These are phyloP conservation scores for Phasianus colchicus DNA, from an alignment of 2,113 vertebrate genomes.

Conservation along the genomic window DNA sequence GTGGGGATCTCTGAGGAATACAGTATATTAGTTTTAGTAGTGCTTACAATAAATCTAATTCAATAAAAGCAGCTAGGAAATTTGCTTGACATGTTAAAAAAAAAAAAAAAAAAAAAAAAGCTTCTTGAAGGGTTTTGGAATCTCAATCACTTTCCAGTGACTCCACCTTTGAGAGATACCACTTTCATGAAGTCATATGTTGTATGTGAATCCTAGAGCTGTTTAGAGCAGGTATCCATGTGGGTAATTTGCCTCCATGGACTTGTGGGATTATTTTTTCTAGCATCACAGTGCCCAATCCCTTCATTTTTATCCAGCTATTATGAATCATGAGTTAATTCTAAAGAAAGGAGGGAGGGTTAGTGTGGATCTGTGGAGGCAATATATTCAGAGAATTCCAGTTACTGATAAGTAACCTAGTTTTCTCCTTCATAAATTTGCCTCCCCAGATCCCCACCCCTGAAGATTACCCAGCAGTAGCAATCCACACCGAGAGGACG, in stretches of 20 bases:
- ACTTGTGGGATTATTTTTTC: conserved; percentile 25
- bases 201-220: conserved; percentile 4
- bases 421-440: conserved; percentile 78
- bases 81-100: background rate
- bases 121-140: background rate
- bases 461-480: conserved; percentile 73
- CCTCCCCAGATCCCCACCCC: conserved; percentile 74
- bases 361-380: conserved; percentile 76
- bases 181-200: background rate
- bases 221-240: conserved; percentile 10
- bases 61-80: background rate
- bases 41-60: background rate
- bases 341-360: conserved; percentile 64
- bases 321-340: conserved; percentile 37
- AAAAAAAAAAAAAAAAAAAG: too few species aligned
- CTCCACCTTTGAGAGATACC: background rate
- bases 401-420: conserved; percentile 76
- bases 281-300: conserved; percentile 27
- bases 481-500: conserved; percentile 69
- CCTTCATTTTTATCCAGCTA: conserved; percentile 46
- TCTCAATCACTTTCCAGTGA: background rate
- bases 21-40: background rate
- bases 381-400: conserved; percentile 76
- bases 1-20: background rate
- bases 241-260: background rate